Evolutionary conservation across 2,113 vertebrate species (phyloP), one percentile per base, ranked within the genome.

Genomic region (Helogale parvula): DNA sequence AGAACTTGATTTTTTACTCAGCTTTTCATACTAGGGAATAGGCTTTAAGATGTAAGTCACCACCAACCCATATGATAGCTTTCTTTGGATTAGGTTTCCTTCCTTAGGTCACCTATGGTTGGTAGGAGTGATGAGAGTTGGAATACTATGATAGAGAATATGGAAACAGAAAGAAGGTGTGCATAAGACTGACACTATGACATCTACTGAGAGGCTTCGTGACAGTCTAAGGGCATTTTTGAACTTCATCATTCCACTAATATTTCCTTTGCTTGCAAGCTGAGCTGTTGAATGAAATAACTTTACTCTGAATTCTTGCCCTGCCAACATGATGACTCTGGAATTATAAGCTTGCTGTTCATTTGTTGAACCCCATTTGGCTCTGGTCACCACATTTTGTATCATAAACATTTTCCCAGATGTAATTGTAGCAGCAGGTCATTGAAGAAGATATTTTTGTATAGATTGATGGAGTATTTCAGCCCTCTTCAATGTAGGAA

Each of bases 191-290:
- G 38, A 41, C 29, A 63, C 35, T 89, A 35, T 69, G 66, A 66
- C 17, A 66, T 57, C 21, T 74, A 7, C n/a, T 66, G 45, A 92
- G 47, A 85, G 23, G 13, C 3, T 81, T 74, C 72, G 65, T 35
- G 21, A 50, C 10, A 93, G 74, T 93, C 11, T 27, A 66, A 47
- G 31, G 9, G 0, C 17, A 47, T 60, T 77, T 96, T 84, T 31
- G 7, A 88, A 95, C 13, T 82, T 72, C 52, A 72, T 90, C 23
- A 41, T 65, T 88, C 16, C 50, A 29, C 38, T 95, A 77, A 76
- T 94, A 74, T 81, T 93, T 85, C 35, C 68, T 88, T 66, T 95
- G 63, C 69, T 91, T 93, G 17, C 72, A 38, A 84, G 21, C 31
- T 69, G 45, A 80, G 15, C 47, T 88, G 12, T 72, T 82, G 27